phyloP scores from a whole-genome alignment of 2,888 invertebrate genomes.

The Chymomyza amoena region DNA sequence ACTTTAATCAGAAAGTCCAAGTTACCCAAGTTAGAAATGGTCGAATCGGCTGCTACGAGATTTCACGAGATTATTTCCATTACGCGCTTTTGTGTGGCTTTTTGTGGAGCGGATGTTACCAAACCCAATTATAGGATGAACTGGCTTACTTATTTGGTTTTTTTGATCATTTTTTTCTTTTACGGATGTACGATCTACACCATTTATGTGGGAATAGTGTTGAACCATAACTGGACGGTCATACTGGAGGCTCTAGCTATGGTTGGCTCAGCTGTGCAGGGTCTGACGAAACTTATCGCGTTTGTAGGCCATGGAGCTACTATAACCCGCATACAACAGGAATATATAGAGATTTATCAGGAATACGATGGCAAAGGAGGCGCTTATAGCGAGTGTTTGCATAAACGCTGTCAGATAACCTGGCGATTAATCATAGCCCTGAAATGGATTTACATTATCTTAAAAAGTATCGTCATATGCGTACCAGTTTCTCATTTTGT shows the following conservation, averaged over 20 bases:
- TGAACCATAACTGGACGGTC: slow-evolving; percentile 47
- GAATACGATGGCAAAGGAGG: slow-evolving; percentile 45
- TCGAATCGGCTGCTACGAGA: slow-evolving; percentile 19
- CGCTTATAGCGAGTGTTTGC: slow-evolving; percentile 39
- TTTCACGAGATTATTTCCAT: slow-evolving; percentile 32
- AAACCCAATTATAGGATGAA: slow-evolving; percentile 41
- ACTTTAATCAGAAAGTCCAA: not conserved
- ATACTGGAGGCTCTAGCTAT: slow-evolving; percentile 53
- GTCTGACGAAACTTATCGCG: slow-evolving; percentile 29
- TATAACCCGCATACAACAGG: not conserved
- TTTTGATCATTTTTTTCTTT: slow-evolving; percentile 29
- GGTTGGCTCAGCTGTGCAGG: slow-evolving; percentile 51
- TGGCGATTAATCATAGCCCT: slow-evolving; percentile 36
- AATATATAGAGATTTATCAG: slow-evolving; percentile 43
- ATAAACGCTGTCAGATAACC: slow-evolving; percentile 29
- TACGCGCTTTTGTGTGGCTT: slow-evolving; percentile 33
- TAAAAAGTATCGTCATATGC: slow-evolving; percentile 2
- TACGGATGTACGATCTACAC: slow-evolving; percentile 57
- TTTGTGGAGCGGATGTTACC: slow-evolving; percentile 53
- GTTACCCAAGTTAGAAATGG: not conserved
- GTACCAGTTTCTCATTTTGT: slow-evolving; percentile 37
- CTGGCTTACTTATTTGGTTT: slow-evolving; percentile 42
- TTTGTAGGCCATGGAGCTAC: not conserved
- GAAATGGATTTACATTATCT: slow-evolving; percentile 23
- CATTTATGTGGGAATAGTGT: slow-evolving; percentile 48